Evolutionary conservation across 2,888 invertebrate species (phyloP).

Genomic region (Pheosia gnoma): DNA sequence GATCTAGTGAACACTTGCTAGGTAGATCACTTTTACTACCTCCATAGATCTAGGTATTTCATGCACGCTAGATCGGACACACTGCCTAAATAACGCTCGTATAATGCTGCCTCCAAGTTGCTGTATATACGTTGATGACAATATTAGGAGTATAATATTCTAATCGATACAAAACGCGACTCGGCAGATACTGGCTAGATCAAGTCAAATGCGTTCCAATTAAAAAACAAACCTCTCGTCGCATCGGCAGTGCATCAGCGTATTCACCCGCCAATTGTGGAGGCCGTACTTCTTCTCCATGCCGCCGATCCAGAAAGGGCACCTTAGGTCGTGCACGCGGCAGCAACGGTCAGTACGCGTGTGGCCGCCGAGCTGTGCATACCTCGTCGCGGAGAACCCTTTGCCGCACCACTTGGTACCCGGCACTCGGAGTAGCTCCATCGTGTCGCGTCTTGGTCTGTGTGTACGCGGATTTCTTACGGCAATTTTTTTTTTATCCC

Average conservation of each 20-base stretch:
- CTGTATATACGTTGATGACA: too few relatives aligned
- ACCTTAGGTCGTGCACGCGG: slow-evolving; percentile 92
- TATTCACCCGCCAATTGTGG: slow-evolving; percentile 95
- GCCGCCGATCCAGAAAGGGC: slow-evolving; percentile 92
- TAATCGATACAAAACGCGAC: background rate
- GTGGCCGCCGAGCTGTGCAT: slow-evolving; percentile 93
- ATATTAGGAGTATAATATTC: too few relatives aligned
- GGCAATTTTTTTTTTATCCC: too few relatives aligned
- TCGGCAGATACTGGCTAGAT: background rate
- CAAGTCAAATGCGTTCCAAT: background rate
- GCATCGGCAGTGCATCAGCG: slow-evolving; percentile 96
- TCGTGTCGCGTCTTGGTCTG: slow-evolving; percentile 76
- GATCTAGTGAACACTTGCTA: too few relatives aligned
- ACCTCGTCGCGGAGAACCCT: slow-evolving; percentile 91
- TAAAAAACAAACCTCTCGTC: slow-evolving; percentile 93
- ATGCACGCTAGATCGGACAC: too few relatives aligned
- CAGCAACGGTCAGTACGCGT: slow-evolving; percentile 94
- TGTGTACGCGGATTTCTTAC: slow-evolving; percentile 31
- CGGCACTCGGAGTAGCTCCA: slow-evolving; percentile 91
- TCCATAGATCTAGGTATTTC: too few relatives aligned
- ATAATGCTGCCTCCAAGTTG: too few relatives aligned
- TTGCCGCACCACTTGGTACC: slow-evolving; percentile 98
- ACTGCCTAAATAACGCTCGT: too few relatives aligned
- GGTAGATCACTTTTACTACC: too few relatives aligned
- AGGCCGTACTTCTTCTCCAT: slow-evolving; percentile 93